These are phyloP conservation scores for Mormyrus proboscirostris DNA, from an alignment of 2,797 vertebrate species.

Conservation along the genomic window DNA sequence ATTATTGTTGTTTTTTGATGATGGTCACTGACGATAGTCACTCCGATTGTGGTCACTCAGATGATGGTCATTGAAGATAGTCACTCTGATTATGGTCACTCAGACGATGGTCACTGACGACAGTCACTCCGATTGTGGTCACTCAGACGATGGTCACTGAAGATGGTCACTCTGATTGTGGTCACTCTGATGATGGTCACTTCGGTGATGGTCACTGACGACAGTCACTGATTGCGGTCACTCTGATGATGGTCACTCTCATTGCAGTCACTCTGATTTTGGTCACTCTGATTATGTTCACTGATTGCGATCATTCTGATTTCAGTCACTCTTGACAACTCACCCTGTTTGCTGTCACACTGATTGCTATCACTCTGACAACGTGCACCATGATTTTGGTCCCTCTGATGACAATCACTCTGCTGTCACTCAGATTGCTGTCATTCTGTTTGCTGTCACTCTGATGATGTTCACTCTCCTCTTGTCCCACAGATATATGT, in stretches of 20 bases:
- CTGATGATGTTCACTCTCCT: slow-evolving; percentile 1
- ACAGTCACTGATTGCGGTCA: no score
- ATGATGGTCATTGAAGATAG: no score
- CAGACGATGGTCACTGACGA: neutral
- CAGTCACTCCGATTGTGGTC: neutral
- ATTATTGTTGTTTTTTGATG: neutral
- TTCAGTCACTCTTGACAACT: neutral
- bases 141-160: neutral
- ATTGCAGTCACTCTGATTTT: neutral
- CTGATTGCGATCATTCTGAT: no score
- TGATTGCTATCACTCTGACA: neutral
- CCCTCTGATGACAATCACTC: neutral
- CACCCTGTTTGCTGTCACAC: neutral
- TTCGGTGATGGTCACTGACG: no score
- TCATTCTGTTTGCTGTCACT: neutral
- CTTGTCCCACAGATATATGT: slow-evolving; percentile 74
- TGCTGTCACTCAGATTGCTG: neutral
- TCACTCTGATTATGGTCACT: neutral
- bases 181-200: no score
- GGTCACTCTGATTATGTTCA: neutral
- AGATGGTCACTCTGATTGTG: no score
- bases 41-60: neutral
- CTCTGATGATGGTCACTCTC: no score
- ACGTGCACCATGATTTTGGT: no score
- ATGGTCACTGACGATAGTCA: neutral